Evolutionary conservation across 35 echinoderm and acorn worm genomes (phyloP).

Genomic region (Holothuria glaberrima): DNA sequence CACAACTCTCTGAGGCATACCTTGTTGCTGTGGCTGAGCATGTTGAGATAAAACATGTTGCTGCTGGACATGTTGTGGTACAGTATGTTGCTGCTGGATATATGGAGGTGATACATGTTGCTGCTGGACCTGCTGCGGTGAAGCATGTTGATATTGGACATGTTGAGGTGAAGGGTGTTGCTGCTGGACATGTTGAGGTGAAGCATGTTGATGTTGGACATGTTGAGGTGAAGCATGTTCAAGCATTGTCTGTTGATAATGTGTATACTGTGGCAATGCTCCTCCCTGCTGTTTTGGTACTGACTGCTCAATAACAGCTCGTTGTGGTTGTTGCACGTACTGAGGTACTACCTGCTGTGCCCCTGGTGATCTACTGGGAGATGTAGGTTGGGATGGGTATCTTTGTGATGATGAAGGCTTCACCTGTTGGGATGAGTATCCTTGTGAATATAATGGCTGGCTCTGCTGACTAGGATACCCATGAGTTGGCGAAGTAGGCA

Average conservation of each 20-base stretch:
- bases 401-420: neutral
- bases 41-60: conserved; percentile 13
- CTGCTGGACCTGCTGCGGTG: conserved; percentile 16
- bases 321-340: conserved; percentile 39
- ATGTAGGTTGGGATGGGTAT: neutral
- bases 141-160: neutral
- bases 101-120: neutral
- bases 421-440: conserved; percentile 22
- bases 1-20: neutral
- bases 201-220: conserved; percentile 34
- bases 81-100: neutral
- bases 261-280: neutral
- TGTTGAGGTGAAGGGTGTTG: neutral
- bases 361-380: conserved; percentile 7
- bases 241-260: neutral
- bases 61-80: neutral
- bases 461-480: neutral
- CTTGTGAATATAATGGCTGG: neutral
- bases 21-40: conserved; percentile 13
- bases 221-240: conserved; percentile 14
- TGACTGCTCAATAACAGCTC: conserved; percentile 27
- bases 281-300: neutral
- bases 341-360: conserved; percentile 32
- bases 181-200: neutral
- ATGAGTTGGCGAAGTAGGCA: neutral